Base-by-base conservation (phyloP, 23 tunicate species). In the Aplidium turbinatum region DNA sequence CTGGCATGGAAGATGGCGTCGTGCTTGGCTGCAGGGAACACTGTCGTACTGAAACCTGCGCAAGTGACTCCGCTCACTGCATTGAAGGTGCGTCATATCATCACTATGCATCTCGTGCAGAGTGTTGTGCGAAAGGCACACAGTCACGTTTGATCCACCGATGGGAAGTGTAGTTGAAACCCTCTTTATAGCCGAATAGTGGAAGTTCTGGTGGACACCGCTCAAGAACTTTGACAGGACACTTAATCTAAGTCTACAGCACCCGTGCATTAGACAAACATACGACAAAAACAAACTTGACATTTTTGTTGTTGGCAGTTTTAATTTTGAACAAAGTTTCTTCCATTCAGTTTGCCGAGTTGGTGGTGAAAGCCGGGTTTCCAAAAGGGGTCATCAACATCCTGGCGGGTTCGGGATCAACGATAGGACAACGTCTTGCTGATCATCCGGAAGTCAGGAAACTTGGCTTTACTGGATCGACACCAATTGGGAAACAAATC, bases 1-100 rank as follows among this genome's bases (percentile, higher is more conserved):
- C 54, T 91, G 86, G 97, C 97, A 24, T 91, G 97, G 97, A 91
- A 91, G 54, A 91, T 91, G 97, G 97, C 97, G 4, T 91, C 97
- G 0, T 91, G 97, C 65, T 60, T 91, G 26, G 97, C 97, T 42
- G 97, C 97, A 3, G 97, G 97, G 5, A 91, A 91, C 82, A 91
- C 97, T 2, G 75, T 84, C 83, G 97, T 91, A 1, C 45, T 91
- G 67, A 91, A 91, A 67, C 97, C 97, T 26, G 97, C 97, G 21
- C 97, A 84, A 73, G 97, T 91, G 31, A 91, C 97, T 24, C 97
- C 97, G 20, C 84, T 91, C 26, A 84, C 97, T 28, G 97, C 97
- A 23, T 50, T 91, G 35, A 91, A 91, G 79, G 97, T 90, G 32
- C n/a, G n/a, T n/a, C n/a, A n/a, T n/a, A n/a, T n/a, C n/a, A n/a